phyloP scores from a whole-genome alignment of 2,888 invertebrate genomes.

The Plagodis pulveraria region DNA sequence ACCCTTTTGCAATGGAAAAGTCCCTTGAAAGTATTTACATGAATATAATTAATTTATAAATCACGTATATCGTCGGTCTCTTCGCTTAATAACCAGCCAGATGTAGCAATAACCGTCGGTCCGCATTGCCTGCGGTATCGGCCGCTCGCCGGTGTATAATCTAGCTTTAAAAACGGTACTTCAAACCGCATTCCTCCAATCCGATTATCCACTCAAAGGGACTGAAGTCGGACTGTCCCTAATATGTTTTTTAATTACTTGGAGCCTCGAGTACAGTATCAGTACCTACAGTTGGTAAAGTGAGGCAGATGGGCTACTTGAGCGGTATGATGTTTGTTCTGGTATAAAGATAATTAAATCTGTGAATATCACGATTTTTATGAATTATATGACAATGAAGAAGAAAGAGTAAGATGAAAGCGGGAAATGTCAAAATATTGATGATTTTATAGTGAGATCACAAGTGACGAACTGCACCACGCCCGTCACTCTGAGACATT shows the following conservation, averaged over 20 bases:
- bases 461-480: too few relatives aligned
- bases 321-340: neutral
- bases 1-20: too few relatives aligned
- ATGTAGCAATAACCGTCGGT: slow-evolving; percentile 24
- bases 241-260: slow-evolving; percentile 77
- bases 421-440: too few relatives aligned
- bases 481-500: too few relatives aligned
- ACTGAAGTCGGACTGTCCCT: slow-evolving; percentile 42
- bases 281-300: neutral
- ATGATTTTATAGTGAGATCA: too few relatives aligned
- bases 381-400: too few relatives aligned
- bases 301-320: slow-evolving; percentile 14
- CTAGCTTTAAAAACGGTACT: slow-evolving; percentile 61
- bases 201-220: slow-evolving; percentile 57
- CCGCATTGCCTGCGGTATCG: slow-evolving; percentile 1
- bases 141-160: slow-evolving; percentile 57
- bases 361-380: too few relatives aligned
- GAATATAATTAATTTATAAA: neutral
- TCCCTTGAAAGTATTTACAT: neutral
- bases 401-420: too few relatives aligned
- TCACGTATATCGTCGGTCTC: too few relatives aligned
- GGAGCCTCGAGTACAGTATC: slow-evolving; percentile 26
- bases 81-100: slow-evolving; percentile 12
- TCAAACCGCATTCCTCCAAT: slow-evolving; percentile 53
- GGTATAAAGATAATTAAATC: too few relatives aligned